Base-by-base conservation (phyloP, 2,888 invertebrate genomes). In the Tenthredo livida region DNA sequence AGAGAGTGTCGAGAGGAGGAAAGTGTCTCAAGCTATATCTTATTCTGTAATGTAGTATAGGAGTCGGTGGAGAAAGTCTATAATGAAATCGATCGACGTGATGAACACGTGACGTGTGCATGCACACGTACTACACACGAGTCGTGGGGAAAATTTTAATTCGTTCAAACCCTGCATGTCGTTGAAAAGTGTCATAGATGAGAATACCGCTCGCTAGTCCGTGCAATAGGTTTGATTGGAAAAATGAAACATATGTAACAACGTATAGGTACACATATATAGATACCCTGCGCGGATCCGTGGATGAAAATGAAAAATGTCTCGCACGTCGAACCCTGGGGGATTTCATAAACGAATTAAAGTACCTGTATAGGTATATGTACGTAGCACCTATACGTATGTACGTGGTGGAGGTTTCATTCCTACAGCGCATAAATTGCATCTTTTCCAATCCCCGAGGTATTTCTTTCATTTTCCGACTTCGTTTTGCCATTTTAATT, bases 261-360 rank as follows among this genome's bases (percentile, higher is more conserved):
- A 25, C 61, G 61, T 25, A 25, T 9, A n/a, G n/a, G n/a, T n/a
- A 58, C 6, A n/a, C 9, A 21, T 29, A 29, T 29, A 29, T 21
- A 25, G 1, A 12, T 25, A 61, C 25, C 25, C 17, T 17, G n/a
- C 61, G 61, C 12, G 61, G 4, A 12, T 61, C 25, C 25, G 61
- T 61, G 67, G 67, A 6, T 67, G 67, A 33, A 67, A 67, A 67
- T 67, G 67, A 67, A 67, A 67, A 67, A 67, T 67, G 67, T 67
- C 67, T 67, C 67, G 67, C 67, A 67, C 67, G 67, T 67, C 67
- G 67, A 67, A 67, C 33, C 17, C 67, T 17, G 67, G 67, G 67
- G 67, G 33, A 67, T 67, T 67, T 67, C 67, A 67, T 67, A 67
- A 67, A 67, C 67, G 67, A 67, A 67, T 67, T 67, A 67, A 33